A percentile compares a stretch with the other conserved stretches of the same genome.
Evolutionary conservation across 2,113 vertebrate genomes (phyloP).

Genomic region (Mandrillus leucophaeus): DNA sequence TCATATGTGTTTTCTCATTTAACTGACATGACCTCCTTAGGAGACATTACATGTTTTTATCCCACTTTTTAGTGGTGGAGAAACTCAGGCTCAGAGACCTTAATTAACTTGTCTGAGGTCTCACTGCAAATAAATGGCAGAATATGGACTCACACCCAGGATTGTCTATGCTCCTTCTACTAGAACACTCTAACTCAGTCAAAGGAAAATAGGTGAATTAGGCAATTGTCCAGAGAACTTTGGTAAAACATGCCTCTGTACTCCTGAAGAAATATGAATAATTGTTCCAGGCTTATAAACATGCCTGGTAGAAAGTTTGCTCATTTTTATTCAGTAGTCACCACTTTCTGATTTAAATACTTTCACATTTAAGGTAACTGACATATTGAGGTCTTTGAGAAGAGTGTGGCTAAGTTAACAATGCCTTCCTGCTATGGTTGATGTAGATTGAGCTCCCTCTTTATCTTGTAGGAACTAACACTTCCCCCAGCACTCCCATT

Average conservation of each 20-base stretch:
- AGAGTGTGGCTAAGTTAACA: not conserved
- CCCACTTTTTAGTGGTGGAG: not conserved
- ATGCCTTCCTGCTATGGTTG: not conserved
- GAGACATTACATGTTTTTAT: not conserved
- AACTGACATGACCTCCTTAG: not conserved
- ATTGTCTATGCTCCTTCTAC: not conserved
- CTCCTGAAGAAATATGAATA: not conserved
- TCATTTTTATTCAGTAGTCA: not conserved
- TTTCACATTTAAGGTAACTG: not conserved
- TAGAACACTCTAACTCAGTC: not conserved
- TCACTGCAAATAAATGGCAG: not conserved
- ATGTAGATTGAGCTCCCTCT: not conserved
- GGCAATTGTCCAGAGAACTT: not conserved
- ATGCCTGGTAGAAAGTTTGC: not conserved
- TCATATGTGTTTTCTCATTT: constrained; percentile 4
- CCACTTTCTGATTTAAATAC: not conserved
- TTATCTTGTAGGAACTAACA: not conserved
- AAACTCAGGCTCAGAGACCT: not conserved
- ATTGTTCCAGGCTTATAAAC: not conserved
- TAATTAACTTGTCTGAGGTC: not conserved
- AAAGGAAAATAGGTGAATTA: constrained; percentile 2
- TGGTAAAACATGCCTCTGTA: not conserved
- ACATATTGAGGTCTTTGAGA: not conserved
- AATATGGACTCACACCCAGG: not conserved
- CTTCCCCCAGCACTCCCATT: not conserved